Evolutionary conservation across 2,797 vertebrate species (phyloP).

Genomic region (Hypotaenidia okinawae): DNA sequence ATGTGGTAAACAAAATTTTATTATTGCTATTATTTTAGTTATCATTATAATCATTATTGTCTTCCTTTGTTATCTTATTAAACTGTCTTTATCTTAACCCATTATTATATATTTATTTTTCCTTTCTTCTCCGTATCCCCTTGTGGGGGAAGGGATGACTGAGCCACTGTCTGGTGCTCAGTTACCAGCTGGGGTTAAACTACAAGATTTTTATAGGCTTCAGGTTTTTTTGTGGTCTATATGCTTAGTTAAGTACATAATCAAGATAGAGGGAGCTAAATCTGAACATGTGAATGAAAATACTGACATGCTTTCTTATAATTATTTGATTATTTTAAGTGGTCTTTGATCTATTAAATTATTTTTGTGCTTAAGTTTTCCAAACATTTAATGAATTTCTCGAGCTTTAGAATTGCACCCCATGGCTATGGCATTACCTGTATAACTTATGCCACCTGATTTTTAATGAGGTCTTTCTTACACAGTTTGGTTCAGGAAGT

Average conservation of each 20-base stretch:
- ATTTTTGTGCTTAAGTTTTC: neutral
- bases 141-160: too few relatives aligned
- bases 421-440: neutral
- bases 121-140: too few relatives aligned
- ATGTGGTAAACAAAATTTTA: too few relatives aligned
- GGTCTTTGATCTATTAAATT: neutral
- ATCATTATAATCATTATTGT: too few relatives aligned
- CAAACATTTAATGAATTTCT: neutral
- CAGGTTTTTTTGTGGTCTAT: neutral
- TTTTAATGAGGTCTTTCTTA: neutral
- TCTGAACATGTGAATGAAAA: neutral
- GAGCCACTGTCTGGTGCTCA: too few relatives aligned
- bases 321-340: neutral
- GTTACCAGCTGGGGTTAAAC: too few relatives aligned
- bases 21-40: too few relatives aligned
- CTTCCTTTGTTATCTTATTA: too few relatives aligned
- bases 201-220: neutral
- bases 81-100: too few relatives aligned
- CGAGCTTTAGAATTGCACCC: neutral
- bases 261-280: neutral
- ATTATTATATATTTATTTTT: too few relatives aligned
- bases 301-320: neutral
- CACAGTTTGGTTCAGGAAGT: neutral
- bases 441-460: too few relatives aligned
- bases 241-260: neutral